Evolutionary conservation across 2,888 invertebrate genomes (phyloP).

Genomic region (Germaria angustata): DNA sequence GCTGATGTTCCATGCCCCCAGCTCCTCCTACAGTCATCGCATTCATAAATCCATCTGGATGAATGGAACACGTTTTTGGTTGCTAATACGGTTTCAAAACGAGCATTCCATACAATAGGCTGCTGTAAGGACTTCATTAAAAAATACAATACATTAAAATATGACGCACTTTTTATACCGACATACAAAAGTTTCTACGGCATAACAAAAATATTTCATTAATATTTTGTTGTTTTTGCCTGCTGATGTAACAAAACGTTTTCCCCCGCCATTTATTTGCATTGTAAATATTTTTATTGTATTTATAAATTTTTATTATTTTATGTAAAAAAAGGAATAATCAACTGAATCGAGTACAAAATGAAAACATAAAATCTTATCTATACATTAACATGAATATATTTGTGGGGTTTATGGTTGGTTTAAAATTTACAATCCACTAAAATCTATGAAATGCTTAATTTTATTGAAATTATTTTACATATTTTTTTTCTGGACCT

Average conservation of each 20-base stretch:
- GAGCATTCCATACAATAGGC: not conserved
- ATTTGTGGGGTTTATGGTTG: constrained; percentile 46
- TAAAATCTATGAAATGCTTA: constrained; percentile 42
- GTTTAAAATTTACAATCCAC: constrained; percentile 41
- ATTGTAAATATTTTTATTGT: constrained; percentile 62
- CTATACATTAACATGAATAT: constrained; percentile 46
- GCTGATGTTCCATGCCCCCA: not conserved
- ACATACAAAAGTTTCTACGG: not conserved
- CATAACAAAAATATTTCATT: not conserved
- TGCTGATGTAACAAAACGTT: constrained; percentile 4
- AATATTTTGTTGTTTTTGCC: not conserved
- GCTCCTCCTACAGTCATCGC: not conserved
- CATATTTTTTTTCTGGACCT: not conserved
- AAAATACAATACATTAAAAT: constrained; percentile 24
- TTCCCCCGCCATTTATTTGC: constrained; percentile 39
- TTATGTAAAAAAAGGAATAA: not conserved
- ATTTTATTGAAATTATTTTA: constrained; percentile 34
- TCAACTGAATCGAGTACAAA: constrained; percentile 9
- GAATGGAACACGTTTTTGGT: not conserved
- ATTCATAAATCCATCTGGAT: constrained; percentile 29
- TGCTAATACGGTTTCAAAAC: not conserved
- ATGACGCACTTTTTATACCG: not conserved
- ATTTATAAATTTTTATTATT: constrained; percentile 54
- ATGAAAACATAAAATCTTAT: constrained; percentile 53
- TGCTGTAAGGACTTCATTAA: not conserved